Evolutionary conservation across 2,888 invertebrate genomes (phyloP).

Genomic region (Morpho deidamia): DNA sequence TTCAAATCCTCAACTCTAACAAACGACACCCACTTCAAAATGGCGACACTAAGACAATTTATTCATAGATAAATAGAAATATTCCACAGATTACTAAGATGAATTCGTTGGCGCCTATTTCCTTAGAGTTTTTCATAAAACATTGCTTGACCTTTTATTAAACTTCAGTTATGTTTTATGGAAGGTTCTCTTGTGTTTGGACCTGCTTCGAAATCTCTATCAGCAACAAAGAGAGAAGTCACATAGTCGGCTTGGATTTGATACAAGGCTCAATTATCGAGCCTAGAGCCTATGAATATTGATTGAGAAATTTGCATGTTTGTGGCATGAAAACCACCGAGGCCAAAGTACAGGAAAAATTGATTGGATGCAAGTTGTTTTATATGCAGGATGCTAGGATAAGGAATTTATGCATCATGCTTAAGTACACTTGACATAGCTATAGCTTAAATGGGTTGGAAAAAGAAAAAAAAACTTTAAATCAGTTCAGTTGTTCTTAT

Average conservation of each 20-base stretch:
- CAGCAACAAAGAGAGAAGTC: neutral
- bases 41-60: neutral
- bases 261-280: slow-evolving; percentile 22
- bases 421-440: no score
- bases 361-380: slow-evolving; percentile 4
- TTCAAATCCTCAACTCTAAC: no score
- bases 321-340: slow-evolving; percentile 9
- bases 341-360: slow-evolving; percentile 9
- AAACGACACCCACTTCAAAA: no score
- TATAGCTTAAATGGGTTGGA: no score
- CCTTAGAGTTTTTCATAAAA: no score
- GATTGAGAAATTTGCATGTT: slow-evolving; percentile 24
- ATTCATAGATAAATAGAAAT: neutral
- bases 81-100: no score
- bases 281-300: slow-evolving; percentile 22
- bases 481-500: no score
- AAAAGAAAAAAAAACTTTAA: no score
- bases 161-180: no score
- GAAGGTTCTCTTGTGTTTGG: neutral
- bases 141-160: no score
- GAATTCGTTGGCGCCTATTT: no score
- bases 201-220: neutral
- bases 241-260: slow-evolving; percentile 8
- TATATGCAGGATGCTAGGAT: neutral
- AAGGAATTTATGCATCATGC: no score